Conservation (phyloP, 2,888 invertebrate genomes). For the Quadroppia sp. region DNA sequence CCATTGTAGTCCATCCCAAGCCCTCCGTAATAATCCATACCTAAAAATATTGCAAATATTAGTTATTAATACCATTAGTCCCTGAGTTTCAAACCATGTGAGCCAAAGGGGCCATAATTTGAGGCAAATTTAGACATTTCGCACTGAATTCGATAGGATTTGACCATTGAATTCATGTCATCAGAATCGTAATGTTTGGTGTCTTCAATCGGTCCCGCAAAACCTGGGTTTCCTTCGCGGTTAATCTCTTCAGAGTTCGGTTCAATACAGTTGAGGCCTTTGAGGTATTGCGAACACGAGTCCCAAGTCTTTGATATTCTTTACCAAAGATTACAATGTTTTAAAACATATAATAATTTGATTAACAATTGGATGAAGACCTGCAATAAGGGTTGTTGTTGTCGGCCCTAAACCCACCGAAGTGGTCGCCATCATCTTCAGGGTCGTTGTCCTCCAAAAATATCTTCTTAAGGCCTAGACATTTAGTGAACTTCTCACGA, state of each 20-base stretch:
- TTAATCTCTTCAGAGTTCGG: constrained; percentile 11
- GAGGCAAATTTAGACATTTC: constrained; percentile 30
- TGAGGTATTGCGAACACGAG: constrained; percentile 32
- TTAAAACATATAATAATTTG: too few relatives aligned
- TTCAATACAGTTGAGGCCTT: constrained; percentile 35
- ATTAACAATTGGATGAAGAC: too few relatives aligned
- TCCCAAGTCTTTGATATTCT: constrained; percentile 36
- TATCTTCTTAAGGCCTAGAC: constrained; percentile 37
- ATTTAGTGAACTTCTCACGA: constrained; percentile 37
- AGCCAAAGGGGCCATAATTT: constrained; percentile 23
- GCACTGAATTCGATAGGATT: constrained; percentile 20
- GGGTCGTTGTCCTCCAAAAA: constrained; percentile 21
- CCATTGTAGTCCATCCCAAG: constrained; percentile 13
- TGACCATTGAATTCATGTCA: constrained; percentile 24
- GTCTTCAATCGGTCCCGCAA: constrained; percentile 9
- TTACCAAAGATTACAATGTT: not conserved
- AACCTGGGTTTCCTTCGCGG: not conserved
- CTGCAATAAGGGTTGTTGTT: constrained; percentile 23
- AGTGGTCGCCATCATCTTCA: not conserved
- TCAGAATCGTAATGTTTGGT: constrained; percentile 12
- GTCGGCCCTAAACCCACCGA: constrained; percentile 2
- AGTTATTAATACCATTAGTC: not conserved
- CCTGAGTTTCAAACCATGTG: not conserved
- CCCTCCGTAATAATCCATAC: constrained; percentile 31
- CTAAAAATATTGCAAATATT: not conserved